Evolutionary conservation across 2,797 vertebrate species (phyloP), one percentile per base, ranked within the genome.

Genomic region (Buphagus erythrorhynchus): DNA sequence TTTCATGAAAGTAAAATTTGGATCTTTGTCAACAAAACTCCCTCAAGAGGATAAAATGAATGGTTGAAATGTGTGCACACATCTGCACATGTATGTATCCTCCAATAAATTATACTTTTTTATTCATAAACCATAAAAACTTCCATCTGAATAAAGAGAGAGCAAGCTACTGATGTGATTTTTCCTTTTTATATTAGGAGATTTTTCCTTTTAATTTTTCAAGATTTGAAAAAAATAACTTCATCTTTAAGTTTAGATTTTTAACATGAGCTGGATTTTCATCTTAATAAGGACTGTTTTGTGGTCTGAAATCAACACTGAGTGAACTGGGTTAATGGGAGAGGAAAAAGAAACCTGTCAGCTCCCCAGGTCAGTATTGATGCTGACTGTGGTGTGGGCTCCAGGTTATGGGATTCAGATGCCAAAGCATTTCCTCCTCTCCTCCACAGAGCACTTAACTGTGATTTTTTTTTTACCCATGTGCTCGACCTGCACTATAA

Each of bases 81-180:
- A 54, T 68, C 21, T 3, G 1, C 38, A 28, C 6, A 13, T 28
- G 10, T 31, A 13, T 40, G 5, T 42, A 57, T 57, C 13, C 4
- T 52, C 38, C 38, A 68, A 69, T 46, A 73, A 65, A 59, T 38
- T 8, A 3, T 12, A 13, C 3, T 8, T 46, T 51, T 61, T 63
- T 5, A 54, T 87, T 52, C 6, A 18, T 40, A 62, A 69, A 52
- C 5, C 6, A 24, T 22, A 45, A 65, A 52, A 68, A 4, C 4
- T 43, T 61, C 8, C 55, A 25, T 43, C 15, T 45, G 9, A 11
- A 13, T 43, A 13, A 67, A 68, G 28, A 68, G 16, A 45, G 8
- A 49, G 24, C 7, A 59, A 40, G n/a, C n/a, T 67, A 38, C 25
- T 43, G 5, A 33, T 2, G 7, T 0, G 2, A 2, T 45, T 90